Base-by-base conservation (phyloP, 2,888 invertebrate species). In the Xylota segnis region DNA sequence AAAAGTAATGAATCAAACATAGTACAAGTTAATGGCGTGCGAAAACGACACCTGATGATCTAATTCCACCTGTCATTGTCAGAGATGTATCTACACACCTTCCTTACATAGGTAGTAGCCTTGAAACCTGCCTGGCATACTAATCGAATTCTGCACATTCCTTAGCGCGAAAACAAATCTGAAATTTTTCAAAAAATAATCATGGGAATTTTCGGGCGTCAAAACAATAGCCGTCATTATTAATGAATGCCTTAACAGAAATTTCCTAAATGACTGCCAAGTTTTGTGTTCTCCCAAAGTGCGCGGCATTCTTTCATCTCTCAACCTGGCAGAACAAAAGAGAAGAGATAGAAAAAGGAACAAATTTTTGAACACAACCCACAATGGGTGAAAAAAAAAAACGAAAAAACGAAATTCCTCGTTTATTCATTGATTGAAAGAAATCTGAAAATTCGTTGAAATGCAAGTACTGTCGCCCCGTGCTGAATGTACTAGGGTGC, bases 401-500 rank as follows among this genome's bases (percentile, higher is more conserved):
- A n/a, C 45, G 16, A 32, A 45, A 12, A 16, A 5, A 34, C 34
- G 14, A 56, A 27, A 45, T 63, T 32, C 29, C 29, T 50, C 50
- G 50, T n/a, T 45, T 29, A 18, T 18, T 23, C 50, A 71, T 58
- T 63, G 58, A 59, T 74, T 72, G 72, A 58, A 16, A 65, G 10
- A 45, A 12, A 23, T 70, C 29, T 7, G 32, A 32, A 70, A 63
- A 66, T 58, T 72, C 77, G 65, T 83, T 78, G 16, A 59, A 83
- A 83, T 83, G 72, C 72, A 72, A 54, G 61, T 72, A 61, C 40
- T 78, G 83, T 83, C 83, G 77, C 54, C 61, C 32, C 40, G 40
- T 68, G n/a, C n/a, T 16, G 45, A 59, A 45, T 58, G 37, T 82
- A 12, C 12, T 45, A 63, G 76, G 76, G 77, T 54, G 78, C 83